Evolutionary conservation across 2,113 vertebrate species (phyloP).

Genomic region (Campylorhamphus procurvoides): DNA sequence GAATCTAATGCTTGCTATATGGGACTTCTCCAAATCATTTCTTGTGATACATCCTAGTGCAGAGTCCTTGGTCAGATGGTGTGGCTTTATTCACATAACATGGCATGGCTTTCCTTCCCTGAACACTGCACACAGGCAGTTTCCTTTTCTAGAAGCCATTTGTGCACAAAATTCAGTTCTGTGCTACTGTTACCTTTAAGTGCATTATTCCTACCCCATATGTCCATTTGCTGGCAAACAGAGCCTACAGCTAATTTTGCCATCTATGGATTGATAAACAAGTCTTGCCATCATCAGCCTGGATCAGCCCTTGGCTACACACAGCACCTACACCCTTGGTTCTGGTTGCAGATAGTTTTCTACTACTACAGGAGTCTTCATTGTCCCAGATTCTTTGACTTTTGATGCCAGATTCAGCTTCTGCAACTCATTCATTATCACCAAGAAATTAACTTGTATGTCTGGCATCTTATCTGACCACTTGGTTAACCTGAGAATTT

Average conservation of each 20-base stretch:
- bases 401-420: background rate
- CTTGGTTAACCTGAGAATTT: background rate
- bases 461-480: background rate
- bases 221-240: background rate
- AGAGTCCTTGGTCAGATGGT: background rate
- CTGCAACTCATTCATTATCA: background rate
- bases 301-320: background rate
- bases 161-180: background rate
- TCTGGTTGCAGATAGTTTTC: background rate
- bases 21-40: background rate
- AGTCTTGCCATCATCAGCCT: background rate
- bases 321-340: background rate
- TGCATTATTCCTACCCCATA: background rate
- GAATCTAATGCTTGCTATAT: background rate
- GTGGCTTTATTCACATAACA: background rate
- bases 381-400: background rate
- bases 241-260: background rate
- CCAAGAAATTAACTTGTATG: background rate
- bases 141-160: background rate
- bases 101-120: background rate
- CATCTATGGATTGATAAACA: background rate
- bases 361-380: background rate
- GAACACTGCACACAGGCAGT: background rate
- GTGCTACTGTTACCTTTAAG: background rate
- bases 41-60: background rate